These are phyloP conservation scores for Boulengeromyrus knoepffleri DNA, from an alignment of 2,113 vertebrate species.

Conservation along the genomic window DNA sequence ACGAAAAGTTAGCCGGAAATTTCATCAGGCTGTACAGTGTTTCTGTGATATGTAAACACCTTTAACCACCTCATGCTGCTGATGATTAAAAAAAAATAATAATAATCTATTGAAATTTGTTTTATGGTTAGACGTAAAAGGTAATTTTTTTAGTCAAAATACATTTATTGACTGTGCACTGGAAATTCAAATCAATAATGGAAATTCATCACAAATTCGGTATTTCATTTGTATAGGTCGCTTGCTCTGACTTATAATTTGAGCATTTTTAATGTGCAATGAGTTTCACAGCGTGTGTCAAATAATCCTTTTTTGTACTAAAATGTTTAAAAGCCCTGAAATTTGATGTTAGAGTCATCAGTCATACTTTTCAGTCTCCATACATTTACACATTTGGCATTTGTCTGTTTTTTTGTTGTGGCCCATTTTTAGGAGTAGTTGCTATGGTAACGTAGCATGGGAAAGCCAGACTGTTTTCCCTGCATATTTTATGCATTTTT, in stretches of 20 bases:
- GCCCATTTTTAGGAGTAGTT: conserved; percentile 41
- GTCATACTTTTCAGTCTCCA: conserved; percentile 41
- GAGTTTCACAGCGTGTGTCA: conserved; percentile 30
- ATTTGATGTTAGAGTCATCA: conserved; percentile 37
- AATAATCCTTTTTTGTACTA: conserved; percentile 32
- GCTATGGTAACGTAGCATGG: conserved; percentile 43
- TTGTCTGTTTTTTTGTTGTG: conserved; percentile 30
- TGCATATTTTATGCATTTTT: conserved; percentile 17
- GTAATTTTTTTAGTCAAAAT: neutral
- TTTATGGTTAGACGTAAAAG: neutral
- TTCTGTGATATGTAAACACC: neutral
- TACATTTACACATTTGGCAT: conserved; percentile 40
- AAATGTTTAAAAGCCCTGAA: conserved; percentile 42
- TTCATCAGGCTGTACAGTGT: neutral
- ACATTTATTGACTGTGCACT: neutral
- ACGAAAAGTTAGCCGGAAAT: neutral
- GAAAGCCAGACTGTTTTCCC: conserved; percentile 10
- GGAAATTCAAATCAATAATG: neutral
- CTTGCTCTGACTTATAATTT: neutral
- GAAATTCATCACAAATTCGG: neutral
- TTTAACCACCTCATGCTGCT: neutral
- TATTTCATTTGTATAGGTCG: neutral
- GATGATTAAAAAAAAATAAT: neutral
- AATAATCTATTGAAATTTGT: neutral
- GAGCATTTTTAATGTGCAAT: conserved; percentile 29